Evolutionary conservation across 2,797 vertebrate genomes (phyloP).

Genomic region (Myotis myotis): DNA sequence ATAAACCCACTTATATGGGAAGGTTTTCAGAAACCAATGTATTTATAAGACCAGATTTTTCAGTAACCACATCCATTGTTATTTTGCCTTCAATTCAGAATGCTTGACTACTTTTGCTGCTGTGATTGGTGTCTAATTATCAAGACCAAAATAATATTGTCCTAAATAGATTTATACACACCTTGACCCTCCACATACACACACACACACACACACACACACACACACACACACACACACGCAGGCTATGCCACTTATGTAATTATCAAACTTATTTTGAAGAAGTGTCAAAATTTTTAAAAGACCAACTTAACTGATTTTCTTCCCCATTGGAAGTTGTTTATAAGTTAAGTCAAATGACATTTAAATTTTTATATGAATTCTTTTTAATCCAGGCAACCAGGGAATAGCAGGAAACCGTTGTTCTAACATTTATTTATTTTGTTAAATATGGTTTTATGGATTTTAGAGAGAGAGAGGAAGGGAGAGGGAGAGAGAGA

Average conservation of each 20-base stretch:
- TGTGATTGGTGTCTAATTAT: not conserved
- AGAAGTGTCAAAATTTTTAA: not conserved
- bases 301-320: not conserved
- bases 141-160: not conserved
- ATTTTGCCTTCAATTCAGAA: not conserved
- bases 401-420: not conserved
- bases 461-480: not conserved
- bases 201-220: not conserved
- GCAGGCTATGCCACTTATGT: not conserved
- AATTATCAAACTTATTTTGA: not conserved
- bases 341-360: conserved; percentile 30
- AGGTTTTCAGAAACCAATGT: not conserved
- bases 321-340: not conserved
- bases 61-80: not conserved
- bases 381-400: not conserved
- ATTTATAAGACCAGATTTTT: not conserved
- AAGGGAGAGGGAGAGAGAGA: not conserved
- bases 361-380: not conserved
- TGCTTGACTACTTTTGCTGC: not conserved
- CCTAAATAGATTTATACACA: not conserved
- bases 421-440: not conserved
- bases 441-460: not conserved
- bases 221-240: not conserved
- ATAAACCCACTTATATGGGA: not conserved
- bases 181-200: not conserved